These are phyloP conservation scores for Drosophila bifasciata DNA, from an alignment of 1,140 invertebrate species.

Conservation along the genomic window DNA sequence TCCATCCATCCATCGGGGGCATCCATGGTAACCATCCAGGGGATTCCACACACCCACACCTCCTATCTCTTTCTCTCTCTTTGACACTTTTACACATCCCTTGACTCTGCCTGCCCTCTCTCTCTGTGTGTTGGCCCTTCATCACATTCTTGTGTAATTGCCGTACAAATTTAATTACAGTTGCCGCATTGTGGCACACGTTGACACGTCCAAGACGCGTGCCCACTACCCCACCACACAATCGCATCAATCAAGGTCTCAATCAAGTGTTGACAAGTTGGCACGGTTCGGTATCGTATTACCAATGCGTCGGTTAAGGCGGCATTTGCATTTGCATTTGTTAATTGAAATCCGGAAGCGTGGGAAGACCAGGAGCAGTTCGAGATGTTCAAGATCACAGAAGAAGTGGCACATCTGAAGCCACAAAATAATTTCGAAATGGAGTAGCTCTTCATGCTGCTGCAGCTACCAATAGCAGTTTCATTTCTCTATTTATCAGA, in stretches of 20 bases:
- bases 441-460: too few species aligned
- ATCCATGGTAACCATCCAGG: constrained; percentile 8
- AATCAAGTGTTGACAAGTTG: constrained; percentile 73
- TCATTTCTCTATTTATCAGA: too few species aligned
- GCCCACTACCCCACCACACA: constrained; percentile 1
- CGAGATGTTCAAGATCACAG: too few species aligned
- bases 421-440: too few species aligned
- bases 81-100: too few species aligned
- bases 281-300: constrained; percentile 63
- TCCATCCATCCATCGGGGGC: too few species aligned
- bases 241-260: constrained; percentile 65
- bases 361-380: constrained; percentile 41
- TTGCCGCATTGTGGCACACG: constrained; percentile 27
- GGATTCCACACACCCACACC: constrained; percentile 23
- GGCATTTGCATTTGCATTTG: constrained; percentile 76
- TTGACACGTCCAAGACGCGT: constrained; percentile 37
- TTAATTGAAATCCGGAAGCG: constrained; percentile 58
- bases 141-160: constrained; percentile 72
- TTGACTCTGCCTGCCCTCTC: background rate
- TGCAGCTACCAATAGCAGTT: too few species aligned
- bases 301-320: constrained; percentile 27
- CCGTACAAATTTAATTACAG: constrained; percentile 84
- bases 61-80: background rate
- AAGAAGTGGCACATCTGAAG: too few species aligned
- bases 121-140: background rate